A percentile compares a stretch with the other conserved stretches of the same genome.
Evolutionary conservation across 2,797 vertebrate genomes (phyloP).

Genomic region (Anas acuta): DNA sequence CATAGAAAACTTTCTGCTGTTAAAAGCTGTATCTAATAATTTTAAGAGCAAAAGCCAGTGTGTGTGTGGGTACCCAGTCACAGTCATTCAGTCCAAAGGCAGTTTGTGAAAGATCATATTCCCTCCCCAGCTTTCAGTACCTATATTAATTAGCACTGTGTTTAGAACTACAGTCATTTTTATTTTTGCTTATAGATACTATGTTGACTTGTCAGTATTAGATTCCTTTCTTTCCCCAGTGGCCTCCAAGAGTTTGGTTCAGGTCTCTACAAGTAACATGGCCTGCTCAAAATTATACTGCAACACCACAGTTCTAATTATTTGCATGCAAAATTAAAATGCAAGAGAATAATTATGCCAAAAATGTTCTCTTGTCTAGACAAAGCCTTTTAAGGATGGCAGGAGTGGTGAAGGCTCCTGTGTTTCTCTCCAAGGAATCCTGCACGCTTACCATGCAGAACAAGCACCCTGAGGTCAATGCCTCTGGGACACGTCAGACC

Average conservation of each 20-base stretch:
- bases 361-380: conserved; percentile 53
- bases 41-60: background rate
- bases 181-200: background rate
- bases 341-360: conserved; percentile 15
- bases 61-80: background rate
- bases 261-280: conserved; percentile 23
- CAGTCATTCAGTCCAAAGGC: background rate
- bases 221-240: background rate
- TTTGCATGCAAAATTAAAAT: conserved; percentile 55
- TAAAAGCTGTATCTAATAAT: background rate
- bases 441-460: background rate
- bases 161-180: background rate
- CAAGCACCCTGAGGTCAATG: background rate
- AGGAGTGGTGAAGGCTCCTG: background rate
- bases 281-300: background rate
- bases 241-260: conserved; percentile 3
- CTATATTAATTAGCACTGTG: background rate
- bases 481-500: background rate
- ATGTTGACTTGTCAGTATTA: background rate
- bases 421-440: background rate
- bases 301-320: conserved; percentile 29
- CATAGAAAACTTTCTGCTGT: background rate
- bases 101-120: background rate
- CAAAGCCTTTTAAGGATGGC: conserved; percentile 23
- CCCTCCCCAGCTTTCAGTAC: background rate